Evolutionary conservation across 2,113 vertebrate genomes (phyloP).

Genomic region (Esox niger): DNA sequence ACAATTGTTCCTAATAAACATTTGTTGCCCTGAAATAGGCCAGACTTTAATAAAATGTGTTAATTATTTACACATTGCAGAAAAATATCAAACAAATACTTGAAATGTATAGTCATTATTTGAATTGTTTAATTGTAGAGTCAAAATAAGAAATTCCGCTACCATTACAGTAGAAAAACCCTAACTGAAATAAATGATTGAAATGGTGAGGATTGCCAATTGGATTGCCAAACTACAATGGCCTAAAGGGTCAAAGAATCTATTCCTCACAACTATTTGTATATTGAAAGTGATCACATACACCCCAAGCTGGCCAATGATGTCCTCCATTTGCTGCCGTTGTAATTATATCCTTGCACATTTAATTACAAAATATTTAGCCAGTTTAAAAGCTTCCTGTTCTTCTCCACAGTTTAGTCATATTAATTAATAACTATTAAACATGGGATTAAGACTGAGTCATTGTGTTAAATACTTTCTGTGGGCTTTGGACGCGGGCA

Average conservation of each 20-base stretch:
- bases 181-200: background rate
- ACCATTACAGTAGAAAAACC: background rate
- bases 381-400: constrained; percentile 3
- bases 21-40: too few relatives aligned
- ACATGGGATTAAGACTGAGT: constrained; percentile 36
- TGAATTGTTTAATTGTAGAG: too few relatives aligned
- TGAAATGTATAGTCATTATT: too few relatives aligned
- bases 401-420: constrained; percentile 32
- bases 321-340: background rate
- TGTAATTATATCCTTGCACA: constrained; percentile 28
- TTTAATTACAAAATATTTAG: constrained; percentile 43
- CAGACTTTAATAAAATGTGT: too few relatives aligned
- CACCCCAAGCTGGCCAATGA: background rate
- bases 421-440: constrained; percentile 52
- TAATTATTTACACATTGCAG: too few relatives aligned
- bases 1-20: too few relatives aligned
- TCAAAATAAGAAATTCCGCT: too few relatives aligned
- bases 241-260: constrained; percentile 2
- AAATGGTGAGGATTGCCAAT: too few relatives aligned
- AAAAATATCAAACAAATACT: too few relatives aligned
- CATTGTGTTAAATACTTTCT: constrained; percentile 26
- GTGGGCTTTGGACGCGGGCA: constrained; percentile 17
- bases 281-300: too few relatives aligned
- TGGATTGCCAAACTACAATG: too few relatives aligned
- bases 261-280: too few relatives aligned